Evolutionary conservation across 2,888 invertebrate species (phyloP).

Genomic region (Sinodicranocentrus sp.): DNA sequence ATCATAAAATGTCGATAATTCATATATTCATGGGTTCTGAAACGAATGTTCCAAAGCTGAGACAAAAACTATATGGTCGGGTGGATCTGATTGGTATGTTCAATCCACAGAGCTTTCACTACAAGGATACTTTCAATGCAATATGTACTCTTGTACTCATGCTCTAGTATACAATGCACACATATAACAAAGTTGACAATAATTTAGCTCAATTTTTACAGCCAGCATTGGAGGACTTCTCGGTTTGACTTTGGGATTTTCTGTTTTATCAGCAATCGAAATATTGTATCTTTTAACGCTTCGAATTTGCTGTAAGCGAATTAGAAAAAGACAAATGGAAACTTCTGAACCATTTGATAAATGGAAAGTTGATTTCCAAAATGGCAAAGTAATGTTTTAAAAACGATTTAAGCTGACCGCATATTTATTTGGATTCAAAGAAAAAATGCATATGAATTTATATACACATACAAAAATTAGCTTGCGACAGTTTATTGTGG

Average conservation of each 20-base stretch:
- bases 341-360: no score
- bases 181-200: not conserved
- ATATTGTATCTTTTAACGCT: conserved; percentile 48
- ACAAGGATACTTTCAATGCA: no score
- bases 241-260: conserved; percentile 48
- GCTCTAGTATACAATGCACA: no score
- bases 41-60: conserved; percentile 46
- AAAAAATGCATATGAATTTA: no score
- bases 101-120: no score
- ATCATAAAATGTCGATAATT: conserved; percentile 33
- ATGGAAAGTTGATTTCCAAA: no score
- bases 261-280: conserved; percentile 48
- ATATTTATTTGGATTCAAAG: no score
- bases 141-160: no score
- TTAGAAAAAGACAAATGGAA: conserved; percentile 21
- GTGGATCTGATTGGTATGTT: conserved; percentile 50
- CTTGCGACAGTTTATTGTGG: no score
- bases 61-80: conserved; percentile 35
- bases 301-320: conserved; percentile 52
- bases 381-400: no score
- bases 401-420: no score
- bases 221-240: conserved; percentile 54
- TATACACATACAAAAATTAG: no score
- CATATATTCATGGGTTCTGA: conserved; percentile 62
- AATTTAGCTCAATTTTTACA: conserved; percentile 15